These are phyloP conservation scores for Labia minor DNA, from an alignment of 2,888 invertebrate species.

Conservation along the genomic window DNA sequence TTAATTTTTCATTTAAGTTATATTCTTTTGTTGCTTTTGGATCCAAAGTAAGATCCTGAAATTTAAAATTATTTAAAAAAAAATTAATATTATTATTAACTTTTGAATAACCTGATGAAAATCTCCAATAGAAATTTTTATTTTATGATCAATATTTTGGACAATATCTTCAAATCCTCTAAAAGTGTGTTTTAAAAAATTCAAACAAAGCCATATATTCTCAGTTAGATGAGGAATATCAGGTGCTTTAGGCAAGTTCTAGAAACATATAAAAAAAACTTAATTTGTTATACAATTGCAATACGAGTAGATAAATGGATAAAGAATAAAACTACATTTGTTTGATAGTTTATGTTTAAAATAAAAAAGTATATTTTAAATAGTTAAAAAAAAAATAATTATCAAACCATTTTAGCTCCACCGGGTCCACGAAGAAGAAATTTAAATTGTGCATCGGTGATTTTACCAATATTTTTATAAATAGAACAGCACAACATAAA, in stretches of 20 bases:
- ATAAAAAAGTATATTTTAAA: neutral
- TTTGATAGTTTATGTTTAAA: no score
- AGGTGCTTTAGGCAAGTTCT: slow-evolving; percentile 44
- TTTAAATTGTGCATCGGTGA: slow-evolving; percentile 57
- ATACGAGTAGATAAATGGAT: no score
- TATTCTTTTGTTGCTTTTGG: slow-evolving; percentile 34
- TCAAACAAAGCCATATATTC: slow-evolving; percentile 55
- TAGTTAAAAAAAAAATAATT: neutral
- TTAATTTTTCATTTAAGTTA: slow-evolving; percentile 54
- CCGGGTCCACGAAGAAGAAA: slow-evolving; percentile 64
- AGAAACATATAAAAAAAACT: no score
- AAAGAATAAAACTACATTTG: no score
- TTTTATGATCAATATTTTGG: slow-evolving; percentile 43
- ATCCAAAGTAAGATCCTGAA: slow-evolving; percentile 49
- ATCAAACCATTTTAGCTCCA: slow-evolving; percentile 30
- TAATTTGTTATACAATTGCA: no score
- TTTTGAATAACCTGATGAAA: slow-evolving; percentile 44
- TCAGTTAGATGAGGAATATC: slow-evolving; percentile 48
- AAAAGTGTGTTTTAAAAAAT: slow-evolving; percentile 51
- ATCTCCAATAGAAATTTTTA: slow-evolving; percentile 48
- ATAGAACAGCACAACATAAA: slow-evolving; percentile 72
- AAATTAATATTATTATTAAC: neutral
- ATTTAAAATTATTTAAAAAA: slow-evolving; percentile 22
- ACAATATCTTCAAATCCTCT: slow-evolving; percentile 30
- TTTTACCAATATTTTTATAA: slow-evolving; percentile 49